These are phyloP conservation scores for Heliconius hewitsoni DNA, from an alignment of 1,140 invertebrate species.

Conservation along the genomic window DNA sequence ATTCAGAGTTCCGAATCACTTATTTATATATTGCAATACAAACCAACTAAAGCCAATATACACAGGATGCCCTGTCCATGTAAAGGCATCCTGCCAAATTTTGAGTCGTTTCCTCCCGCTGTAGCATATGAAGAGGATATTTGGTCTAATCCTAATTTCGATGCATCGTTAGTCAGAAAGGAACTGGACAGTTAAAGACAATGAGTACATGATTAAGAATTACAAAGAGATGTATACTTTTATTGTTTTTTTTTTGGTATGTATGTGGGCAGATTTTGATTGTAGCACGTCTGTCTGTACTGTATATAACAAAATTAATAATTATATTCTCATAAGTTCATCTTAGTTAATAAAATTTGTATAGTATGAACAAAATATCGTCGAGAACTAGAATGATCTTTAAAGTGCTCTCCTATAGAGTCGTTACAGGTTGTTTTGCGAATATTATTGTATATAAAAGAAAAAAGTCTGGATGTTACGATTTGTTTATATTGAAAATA, in stretches of 20 bases:
- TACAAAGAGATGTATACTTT: not conserved
- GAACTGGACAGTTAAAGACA: constrained; percentile 18
- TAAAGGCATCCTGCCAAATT: constrained; percentile 28
- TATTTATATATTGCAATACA: not conserved
- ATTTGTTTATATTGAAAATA: too few relatives aligned
- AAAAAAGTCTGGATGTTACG: too few relatives aligned
- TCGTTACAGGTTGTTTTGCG: too few relatives aligned
- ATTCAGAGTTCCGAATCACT: too few relatives aligned
- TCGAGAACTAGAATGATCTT: too few relatives aligned
- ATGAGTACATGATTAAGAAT: not conserved
- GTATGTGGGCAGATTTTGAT: not conserved
- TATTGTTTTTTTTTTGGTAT: not conserved
- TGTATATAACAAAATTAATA: too few relatives aligned
- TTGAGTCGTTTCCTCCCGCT: constrained; percentile 13
- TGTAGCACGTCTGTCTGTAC: not conserved
- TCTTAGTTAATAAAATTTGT: not conserved
- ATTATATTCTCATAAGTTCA: not conserved
- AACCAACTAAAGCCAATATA: not conserved
- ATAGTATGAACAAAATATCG: too few relatives aligned
- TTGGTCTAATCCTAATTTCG: constrained; percentile 15
- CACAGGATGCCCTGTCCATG: not conserved
- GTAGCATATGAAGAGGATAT: constrained; percentile 19
- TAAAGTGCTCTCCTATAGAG: too few relatives aligned
- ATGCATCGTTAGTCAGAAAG: not conserved
- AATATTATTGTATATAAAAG: too few relatives aligned